These are phyloP conservation scores for Eilema sororculum DNA, from an alignment of 2,888 invertebrate genomes.

Conservation along the genomic window DNA sequence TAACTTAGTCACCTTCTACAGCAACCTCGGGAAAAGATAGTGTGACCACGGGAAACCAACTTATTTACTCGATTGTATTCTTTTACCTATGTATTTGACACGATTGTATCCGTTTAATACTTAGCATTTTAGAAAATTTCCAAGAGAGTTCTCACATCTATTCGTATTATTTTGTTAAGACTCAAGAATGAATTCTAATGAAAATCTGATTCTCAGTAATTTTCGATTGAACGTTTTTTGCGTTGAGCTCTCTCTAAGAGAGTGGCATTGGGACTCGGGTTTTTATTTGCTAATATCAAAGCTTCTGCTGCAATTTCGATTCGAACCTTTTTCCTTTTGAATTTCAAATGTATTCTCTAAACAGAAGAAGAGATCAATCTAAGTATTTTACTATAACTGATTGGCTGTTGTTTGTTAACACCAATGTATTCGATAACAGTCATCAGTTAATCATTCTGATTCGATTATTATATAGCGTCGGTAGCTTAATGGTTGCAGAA, in stretches of 20 bases:
- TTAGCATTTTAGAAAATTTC: neutral
- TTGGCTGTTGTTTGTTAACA: neutral
- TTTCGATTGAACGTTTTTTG: conserved; percentile 4
- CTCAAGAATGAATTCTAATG: neutral
- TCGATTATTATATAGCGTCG: neutral
- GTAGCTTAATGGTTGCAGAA: too few species aligned
- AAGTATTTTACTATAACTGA: neutral
- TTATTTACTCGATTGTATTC: too few species aligned
- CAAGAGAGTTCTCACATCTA: neutral
- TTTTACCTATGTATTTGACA: too few species aligned
- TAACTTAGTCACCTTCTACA: too few species aligned
- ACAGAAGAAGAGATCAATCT: neutral
- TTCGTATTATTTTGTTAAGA: neutral
- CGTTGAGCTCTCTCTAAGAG: neutral
- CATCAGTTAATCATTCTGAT: neutral
- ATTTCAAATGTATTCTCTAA: neutral
- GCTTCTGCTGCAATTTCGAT: conserved; percentile 1
- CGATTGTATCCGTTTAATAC: too few species aligned
- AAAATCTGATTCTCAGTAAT: neutral
- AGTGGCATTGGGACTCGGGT: conserved; percentile 1
- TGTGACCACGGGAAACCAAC: too few species aligned
- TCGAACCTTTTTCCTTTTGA: neutral
- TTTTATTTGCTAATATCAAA: neutral
- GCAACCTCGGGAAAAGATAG: too few species aligned
- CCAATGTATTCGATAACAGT: neutral